Conservation (phyloP, 2,113 vertebrate genomes). For the Otis tarda region DNA sequence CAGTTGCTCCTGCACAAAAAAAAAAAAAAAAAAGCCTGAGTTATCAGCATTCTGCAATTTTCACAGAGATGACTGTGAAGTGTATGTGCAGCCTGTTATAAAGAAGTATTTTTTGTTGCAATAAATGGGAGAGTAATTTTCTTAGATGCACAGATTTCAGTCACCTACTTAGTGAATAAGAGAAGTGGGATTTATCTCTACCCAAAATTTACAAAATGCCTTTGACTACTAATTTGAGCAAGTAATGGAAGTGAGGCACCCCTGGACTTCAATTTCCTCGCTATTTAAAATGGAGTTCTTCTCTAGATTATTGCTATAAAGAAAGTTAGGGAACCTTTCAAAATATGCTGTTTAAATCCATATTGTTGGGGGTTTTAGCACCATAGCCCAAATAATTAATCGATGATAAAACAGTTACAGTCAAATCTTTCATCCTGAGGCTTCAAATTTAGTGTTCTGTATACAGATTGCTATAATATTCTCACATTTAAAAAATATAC, state of each 20-base stretch:
- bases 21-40: not conserved
- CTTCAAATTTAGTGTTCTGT: not conserved
- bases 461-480: not conserved
- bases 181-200: not conserved
- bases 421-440: not conserved
- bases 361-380: not conserved
- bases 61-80: not conserved
- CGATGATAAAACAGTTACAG: not conserved
- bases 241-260: not conserved
- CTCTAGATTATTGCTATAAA: not conserved
- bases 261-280: not conserved
- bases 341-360: not conserved
- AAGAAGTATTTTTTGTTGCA: not conserved
- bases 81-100: conserved; percentile 17
- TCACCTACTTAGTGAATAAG: not conserved
- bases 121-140: not conserved
- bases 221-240: not conserved
- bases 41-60: conserved; percentile 40
- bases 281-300: not conserved
- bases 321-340: not conserved
- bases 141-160: not conserved
- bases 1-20: not conserved
- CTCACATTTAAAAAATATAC: not conserved
- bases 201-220: not conserved
- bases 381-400: not conserved